Percentiles rank a stretch among this genome's conserved stretches.
Conservation (phyloP, 2,888 invertebrate species). For the Lasioglossum figueresi region DNA sequence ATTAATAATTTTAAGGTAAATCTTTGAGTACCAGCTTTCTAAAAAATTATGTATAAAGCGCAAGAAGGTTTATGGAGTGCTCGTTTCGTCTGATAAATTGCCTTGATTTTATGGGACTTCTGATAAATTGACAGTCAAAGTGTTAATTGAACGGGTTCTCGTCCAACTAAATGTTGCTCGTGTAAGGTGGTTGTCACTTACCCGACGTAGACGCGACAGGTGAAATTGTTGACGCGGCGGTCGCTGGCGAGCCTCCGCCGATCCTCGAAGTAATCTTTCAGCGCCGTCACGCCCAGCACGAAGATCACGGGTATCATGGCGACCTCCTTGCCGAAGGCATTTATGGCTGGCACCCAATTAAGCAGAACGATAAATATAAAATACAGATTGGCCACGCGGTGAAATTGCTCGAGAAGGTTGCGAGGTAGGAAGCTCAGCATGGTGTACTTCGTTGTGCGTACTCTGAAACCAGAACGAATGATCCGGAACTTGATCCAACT, state of each 20-base stretch:
- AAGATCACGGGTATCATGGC: conserved; percentile 98
- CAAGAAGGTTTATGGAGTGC: neutral
- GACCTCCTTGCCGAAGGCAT: conserved; percentile 97
- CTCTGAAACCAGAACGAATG: conserved; percentile 83
- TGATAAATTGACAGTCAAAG: neutral
- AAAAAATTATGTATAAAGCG: neutral
- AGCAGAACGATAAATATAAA: conserved; percentile 98
- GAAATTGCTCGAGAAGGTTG: conserved; percentile 98
- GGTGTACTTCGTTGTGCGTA: conserved; percentile 98
- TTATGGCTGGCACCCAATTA: conserved; percentile 97
- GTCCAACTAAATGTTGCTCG: neutral
- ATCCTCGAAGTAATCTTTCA: conserved; percentile 98
- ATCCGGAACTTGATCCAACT: neutral
- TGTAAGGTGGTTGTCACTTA: conserved; percentile 83
- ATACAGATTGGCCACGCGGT: conserved; percentile 98
- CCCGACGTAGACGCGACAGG: conserved; percentile 96
- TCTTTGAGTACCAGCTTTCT: neutral
- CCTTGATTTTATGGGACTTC: neutral
- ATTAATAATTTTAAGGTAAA: too few relatives aligned
- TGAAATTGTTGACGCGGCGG: conserved; percentile 96
- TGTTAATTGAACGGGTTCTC: neutral
- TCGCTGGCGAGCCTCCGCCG: conserved; percentile 95
- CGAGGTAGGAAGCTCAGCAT: conserved; percentile 96
- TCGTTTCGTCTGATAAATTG: neutral
- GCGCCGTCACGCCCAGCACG: conserved; percentile 96